phyloP scores from a whole-genome alignment of 2,113 vertebrate genomes.

The Anguilla rostrata region DNA sequence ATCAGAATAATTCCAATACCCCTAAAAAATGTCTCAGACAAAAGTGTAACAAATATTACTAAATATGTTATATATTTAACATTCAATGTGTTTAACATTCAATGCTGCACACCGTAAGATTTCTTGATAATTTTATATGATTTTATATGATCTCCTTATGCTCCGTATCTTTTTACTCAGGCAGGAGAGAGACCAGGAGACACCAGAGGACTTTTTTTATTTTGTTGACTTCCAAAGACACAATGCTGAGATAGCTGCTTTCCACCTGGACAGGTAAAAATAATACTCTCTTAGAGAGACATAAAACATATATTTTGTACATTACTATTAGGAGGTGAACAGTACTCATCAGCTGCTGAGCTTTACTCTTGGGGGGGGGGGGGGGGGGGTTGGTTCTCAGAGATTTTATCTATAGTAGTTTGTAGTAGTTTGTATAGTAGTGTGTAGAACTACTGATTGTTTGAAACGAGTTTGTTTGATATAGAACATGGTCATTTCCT shows the following conservation, averaged over 20 bases:
- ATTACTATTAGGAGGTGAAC: background rate
- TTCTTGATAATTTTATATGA: background rate
- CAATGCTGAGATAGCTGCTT: slow-evolving; percentile 94
- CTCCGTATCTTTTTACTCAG: slow-evolving; percentile 54
- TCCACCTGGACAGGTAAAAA: slow-evolving; percentile 91
- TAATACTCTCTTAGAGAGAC: background rate
- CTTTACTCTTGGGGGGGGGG: too few relatives aligned
- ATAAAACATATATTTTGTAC: slow-evolving; percentile 14
- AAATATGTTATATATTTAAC: too few relatives aligned
- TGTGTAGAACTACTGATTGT: too few relatives aligned
- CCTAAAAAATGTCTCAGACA: too few relatives aligned
- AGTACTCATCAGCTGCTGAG: background rate
- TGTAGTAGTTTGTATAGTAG: too few relatives aligned
- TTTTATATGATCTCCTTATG: background rate
- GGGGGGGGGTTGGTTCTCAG: too few relatives aligned
- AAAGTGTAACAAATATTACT: too few relatives aligned
- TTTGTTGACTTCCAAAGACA: slow-evolving; percentile 95
- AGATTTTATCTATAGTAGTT: too few relatives aligned
- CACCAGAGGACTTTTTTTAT: slow-evolving; percentile 89
- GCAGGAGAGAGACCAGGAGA: slow-evolving; percentile 89
- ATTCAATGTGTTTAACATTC: too few relatives aligned
- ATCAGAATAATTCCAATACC: too few relatives aligned
- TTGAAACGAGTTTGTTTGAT: background rate
- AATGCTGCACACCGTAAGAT: too few relatives aligned
- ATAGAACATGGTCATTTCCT: background rate